Evolutionary conservation across 2,113 vertebrate genomes (phyloP), one percentile per base, ranked within the genome.

Genomic region (Phalacrocorax carbo): DNA sequence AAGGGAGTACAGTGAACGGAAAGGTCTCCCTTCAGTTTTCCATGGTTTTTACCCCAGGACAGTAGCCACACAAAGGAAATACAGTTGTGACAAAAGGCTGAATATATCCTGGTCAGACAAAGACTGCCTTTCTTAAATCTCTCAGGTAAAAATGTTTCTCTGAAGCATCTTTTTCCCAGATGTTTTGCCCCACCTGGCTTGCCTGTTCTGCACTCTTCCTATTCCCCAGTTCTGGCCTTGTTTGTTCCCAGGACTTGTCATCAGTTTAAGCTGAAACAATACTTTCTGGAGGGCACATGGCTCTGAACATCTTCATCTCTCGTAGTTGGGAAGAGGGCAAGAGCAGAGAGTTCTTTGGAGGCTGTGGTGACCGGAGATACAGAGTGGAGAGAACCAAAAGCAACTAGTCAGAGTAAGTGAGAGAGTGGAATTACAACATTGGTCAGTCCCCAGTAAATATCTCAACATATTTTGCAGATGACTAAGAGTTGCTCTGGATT

Each of bases 221-320:
- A 12, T 86, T 91, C 46, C 60, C 15, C 26, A 62, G 23, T 13
- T 82, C 20, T 29, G 16, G 44, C 15, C 5, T 46, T 54, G n/a
- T 62, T 79, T 40, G 5, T 57, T 71, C 38, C 36, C 62, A 72
- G n/a, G 26, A 75, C 13, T 15, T 61, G 12, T n/a, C 34, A 55
- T 8, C 54, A 52, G 14, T 26, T 84, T 66, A 76, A 88, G 30
- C 7, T 85, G 82, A 61, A 95, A 61, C 7, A 54, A 29, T 17
- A 25, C 8, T 77, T 76, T 57, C 40, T 40, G 27, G 42, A 68
- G 14, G 20, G 20, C 21, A 52, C 2, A 0, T 0, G 1, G 27
- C n/a, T 89, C 80, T 73, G 17, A 73, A 30, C 13, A 66, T 15
- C 16, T 54, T 51, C 7, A 29, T 57, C 79, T 78, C 40, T 8